Base-by-base conservation (phyloP, 1,140 invertebrate species). In the Eumaeus atala region DNA sequence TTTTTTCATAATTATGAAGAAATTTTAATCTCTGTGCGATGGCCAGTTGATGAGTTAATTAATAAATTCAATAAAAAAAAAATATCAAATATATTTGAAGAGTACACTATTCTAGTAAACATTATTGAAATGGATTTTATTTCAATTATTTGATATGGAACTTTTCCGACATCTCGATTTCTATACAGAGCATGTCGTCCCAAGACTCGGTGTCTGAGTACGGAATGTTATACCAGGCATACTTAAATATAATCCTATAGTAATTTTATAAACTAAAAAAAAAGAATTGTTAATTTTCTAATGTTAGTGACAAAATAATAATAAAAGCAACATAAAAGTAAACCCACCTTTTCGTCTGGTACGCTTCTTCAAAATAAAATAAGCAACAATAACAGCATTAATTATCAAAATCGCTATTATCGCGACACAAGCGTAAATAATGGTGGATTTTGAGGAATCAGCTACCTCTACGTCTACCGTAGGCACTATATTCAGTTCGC, bases 341-440 rank as follows among this genome's bases (percentile, higher is more conserved):
- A 80, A 77, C 80, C 82, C 71, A 92, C 91, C 91, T 92, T 91
- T 91, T 8, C 90, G 70, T 58, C 92, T 92, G 63, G 89, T 91
- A 59, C 92, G 90, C 78, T 94, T 91, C 82, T 93, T 92, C 51
- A 94, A 91, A 67, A 96, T 89, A 88, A 95, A 96, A 89, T 93
- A 96, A 56, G 93, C 91, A 61, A 96, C 94, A 58, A 96, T 90
- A 56, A 91, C 91, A 59, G 95, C 92, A 86, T 96, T 96, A 64
- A 96, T 90, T 54, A 95, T 80, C 42, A 96, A 89, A 47, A 96
- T 90, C 61, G 94, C 89, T 54, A 93, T 91, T 33, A 93, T 94
- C 50, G 95, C 92, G 54, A 95, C 89, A 33, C 93, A 94, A 9
- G 95, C 93, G 66, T 92, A 92, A 61, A 96, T 91, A 67, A 96